These are phyloP conservation scores for Clarias magur DNA, from an alignment of 2,113 vertebrate genomes.

Conservation along the genomic window DNA sequence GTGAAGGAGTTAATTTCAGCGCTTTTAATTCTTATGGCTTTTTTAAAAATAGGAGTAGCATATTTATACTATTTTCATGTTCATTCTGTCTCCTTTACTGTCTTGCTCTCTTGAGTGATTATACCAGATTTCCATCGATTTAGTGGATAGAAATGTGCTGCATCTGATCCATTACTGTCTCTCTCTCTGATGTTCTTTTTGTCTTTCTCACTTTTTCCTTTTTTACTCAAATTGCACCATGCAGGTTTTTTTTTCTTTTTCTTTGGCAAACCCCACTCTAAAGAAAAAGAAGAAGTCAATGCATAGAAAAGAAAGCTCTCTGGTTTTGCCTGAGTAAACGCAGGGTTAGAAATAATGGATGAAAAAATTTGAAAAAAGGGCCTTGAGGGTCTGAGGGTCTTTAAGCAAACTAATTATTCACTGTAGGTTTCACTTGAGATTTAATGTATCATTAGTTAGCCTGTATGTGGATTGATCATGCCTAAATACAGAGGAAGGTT, in stretches of 20 bases:
- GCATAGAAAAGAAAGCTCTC: background rate
- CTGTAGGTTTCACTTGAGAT: background rate
- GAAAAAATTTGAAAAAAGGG: background rate
- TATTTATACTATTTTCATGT: background rate
- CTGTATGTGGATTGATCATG: background rate
- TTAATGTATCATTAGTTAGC: background rate
- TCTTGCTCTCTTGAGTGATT: background rate
- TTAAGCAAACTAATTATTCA: background rate
- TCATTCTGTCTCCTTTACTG: background rate
- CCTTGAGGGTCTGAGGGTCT: background rate
- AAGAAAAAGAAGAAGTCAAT: background rate
- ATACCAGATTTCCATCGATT: background rate
- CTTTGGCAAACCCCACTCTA: background rate
- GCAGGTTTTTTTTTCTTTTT: background rate
- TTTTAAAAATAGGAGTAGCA: background rate
- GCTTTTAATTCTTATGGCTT: constrained; percentile 2
- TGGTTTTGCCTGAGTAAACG: background rate
- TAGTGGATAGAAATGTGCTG: background rate
- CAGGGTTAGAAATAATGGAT: background rate
- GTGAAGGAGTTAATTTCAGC: constrained; percentile 68
- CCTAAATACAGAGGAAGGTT: background rate
- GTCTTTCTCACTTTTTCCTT: background rate
- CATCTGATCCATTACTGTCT: background rate
- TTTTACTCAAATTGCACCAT: background rate
- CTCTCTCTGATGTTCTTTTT: background rate